phyloP scores from a whole-genome alignment of 2,888 invertebrate genomes.

The Adelognathus sp. region DNA sequence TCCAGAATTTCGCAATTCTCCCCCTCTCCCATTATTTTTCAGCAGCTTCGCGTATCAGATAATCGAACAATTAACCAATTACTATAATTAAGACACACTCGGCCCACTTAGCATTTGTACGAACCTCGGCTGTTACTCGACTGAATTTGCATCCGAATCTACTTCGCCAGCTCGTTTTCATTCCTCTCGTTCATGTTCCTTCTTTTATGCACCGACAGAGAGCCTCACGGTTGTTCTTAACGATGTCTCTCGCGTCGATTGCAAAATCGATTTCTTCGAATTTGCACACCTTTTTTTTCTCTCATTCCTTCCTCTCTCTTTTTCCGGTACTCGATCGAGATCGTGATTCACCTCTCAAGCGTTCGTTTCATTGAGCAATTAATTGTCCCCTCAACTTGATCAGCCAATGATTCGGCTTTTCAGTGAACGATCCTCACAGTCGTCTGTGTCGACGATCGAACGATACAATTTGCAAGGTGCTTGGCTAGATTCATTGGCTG shows the following conservation, averaged over 20 bases:
- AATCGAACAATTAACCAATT: conserved; percentile 77
- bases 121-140: conserved; percentile 64
- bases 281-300: conserved; percentile 24
- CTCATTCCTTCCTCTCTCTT: neutral
- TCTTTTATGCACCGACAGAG: conserved; percentile 2
- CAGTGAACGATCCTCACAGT: neutral
- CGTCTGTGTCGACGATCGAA: neutral
- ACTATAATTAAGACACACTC: conserved; percentile 77
- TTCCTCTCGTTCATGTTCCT: conserved; percentile 26
- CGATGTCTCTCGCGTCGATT: conserved; percentile 61
- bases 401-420: neutral
- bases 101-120: conserved; percentile 74
- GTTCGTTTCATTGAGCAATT: conserved; percentile 37
- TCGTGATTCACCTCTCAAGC: conserved; percentile 10
- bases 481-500: conserved; percentile 19
- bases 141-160: conserved; percentile 75
- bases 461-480: conserved; percentile 34
- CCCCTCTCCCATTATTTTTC: conserved; percentile 12
- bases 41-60: conserved; percentile 64
- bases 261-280: conserved; percentile 67
- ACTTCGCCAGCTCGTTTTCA: conserved; percentile 54
- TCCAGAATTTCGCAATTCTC: conserved; percentile 26
- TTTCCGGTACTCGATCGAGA: conserved; percentile 29
- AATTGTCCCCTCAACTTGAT: neutral
- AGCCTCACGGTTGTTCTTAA: conserved; percentile 64